phyloP scores from a whole-genome alignment of 2,888 invertebrate genomes.

The Drosophila demipolita region DNA sequence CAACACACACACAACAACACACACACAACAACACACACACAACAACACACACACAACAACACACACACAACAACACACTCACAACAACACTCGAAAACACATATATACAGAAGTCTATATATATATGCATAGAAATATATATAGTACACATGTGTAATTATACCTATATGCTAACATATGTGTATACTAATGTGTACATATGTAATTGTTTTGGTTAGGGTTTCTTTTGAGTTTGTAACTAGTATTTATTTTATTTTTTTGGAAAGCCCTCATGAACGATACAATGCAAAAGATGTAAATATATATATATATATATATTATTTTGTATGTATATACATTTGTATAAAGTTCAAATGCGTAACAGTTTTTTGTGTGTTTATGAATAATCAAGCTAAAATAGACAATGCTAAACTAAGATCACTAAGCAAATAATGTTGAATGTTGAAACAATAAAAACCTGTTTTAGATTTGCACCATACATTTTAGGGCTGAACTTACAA shows the following conservation, averaged over 20 bases:
- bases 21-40: constrained; percentile 13
- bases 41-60: constrained; percentile 15
- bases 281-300: not conserved
- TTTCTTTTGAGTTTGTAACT: constrained; percentile 5
- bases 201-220: constrained; percentile 1
- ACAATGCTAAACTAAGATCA: not conserved
- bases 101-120: constrained; percentile 10
- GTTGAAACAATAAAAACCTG: too few species aligned
- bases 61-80: constrained; percentile 17
- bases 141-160: not conserved
- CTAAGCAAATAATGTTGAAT: too few species aligned
- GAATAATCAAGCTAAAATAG: not conserved
- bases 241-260: not conserved
- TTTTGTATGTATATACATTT: not conserved
- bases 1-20: constrained; percentile 15
- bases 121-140: constrained; percentile 1
- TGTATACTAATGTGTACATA: constrained; percentile 9
- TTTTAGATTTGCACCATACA: too few species aligned
- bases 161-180: constrained; percentile 6
- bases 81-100: constrained; percentile 7
- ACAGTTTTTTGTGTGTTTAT: not conserved
- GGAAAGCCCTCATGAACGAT: not conserved
- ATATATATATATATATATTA: not conserved
- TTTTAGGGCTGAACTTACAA: too few species aligned
- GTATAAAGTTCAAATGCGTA: not conserved